phyloP scores from a whole-genome alignment of 2,888 invertebrate genomes.

The Priocnemis perturbator region DNA sequence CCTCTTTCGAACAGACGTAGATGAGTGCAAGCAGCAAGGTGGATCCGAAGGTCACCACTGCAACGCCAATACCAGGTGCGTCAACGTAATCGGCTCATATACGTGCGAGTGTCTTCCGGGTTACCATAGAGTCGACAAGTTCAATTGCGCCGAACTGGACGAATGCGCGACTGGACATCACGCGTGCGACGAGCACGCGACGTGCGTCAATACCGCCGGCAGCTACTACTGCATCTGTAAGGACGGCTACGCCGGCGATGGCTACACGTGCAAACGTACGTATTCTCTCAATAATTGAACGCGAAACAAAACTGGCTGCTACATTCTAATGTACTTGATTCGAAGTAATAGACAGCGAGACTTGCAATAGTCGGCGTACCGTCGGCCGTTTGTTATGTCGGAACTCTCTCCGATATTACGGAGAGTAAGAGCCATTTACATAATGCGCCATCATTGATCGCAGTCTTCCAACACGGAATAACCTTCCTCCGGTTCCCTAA shows the following conservation, averaged over 20 bases:
- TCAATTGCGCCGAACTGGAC: conserved; percentile 88
- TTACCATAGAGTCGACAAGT: conserved; percentile 85
- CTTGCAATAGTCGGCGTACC: too few species aligned
- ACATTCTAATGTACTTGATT: too few species aligned
- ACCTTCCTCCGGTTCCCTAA: too few species aligned
- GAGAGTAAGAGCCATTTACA: too few species aligned
- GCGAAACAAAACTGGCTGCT: too few species aligned
- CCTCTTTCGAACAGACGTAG: conserved; percentile 80
- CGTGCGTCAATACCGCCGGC: conserved; percentile 88
- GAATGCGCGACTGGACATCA: conserved; percentile 86
- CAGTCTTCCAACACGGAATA: too few species aligned
- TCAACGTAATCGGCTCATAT: conserved; percentile 89
- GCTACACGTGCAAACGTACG: conserved; percentile 86
- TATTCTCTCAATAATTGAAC: conserved; percentile 7
- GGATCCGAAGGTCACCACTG: conserved; percentile 90
- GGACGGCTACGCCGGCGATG: conserved; percentile 86
- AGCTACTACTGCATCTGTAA: conserved; percentile 87
- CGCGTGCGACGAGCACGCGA: conserved; percentile 85
- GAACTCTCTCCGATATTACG: too few species aligned
- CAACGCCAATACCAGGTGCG: conserved; percentile 88
- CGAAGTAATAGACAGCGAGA: too few species aligned
- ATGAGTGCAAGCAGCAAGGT: conserved; percentile 89
- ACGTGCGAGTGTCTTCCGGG: conserved; percentile 90
- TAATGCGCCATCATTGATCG: too few species aligned
- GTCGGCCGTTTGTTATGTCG: too few species aligned